Conservation (phyloP, 2,113 vertebrate species). For the Alces alces region DNA sequence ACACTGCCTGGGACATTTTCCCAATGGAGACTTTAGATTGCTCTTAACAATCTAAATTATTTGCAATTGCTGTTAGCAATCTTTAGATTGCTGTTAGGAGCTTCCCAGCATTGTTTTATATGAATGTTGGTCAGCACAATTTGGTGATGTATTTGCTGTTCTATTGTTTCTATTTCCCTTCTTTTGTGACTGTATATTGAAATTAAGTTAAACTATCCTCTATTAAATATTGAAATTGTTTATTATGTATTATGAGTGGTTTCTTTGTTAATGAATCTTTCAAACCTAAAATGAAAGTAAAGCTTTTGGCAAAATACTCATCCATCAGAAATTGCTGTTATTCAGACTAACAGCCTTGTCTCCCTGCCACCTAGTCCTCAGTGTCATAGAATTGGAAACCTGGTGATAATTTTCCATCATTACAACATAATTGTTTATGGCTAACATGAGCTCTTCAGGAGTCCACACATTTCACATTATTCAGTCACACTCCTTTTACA, state of each 20-base stretch:
- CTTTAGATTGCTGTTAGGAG: background rate
- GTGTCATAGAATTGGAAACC: background rate
- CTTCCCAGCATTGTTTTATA: background rate
- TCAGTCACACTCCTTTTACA: background rate
- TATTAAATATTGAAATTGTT: background rate
- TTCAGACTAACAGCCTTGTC: background rate
- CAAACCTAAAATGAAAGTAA: background rate
- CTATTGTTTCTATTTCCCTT: background rate
- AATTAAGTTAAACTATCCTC: background rate
- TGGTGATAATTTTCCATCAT: background rate
- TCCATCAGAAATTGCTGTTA: background rate
- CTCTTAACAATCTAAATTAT: background rate
- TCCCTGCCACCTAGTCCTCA: fast-evolving
- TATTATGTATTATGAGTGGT: background rate
- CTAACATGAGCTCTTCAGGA: background rate
- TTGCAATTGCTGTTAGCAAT: background rate
- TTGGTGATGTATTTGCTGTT: background rate
- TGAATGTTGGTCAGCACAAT: background rate
- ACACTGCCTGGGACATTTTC: background rate
- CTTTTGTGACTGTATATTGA: background rate
- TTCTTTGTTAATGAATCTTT: background rate
- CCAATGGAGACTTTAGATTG: background rate
- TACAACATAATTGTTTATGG: background rate
- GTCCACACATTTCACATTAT: too few species aligned
- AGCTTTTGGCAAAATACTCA: background rate